Base-by-base conservation (phyloP, 1,140 invertebrate species). In the Solenopsis fugax region DNA sequence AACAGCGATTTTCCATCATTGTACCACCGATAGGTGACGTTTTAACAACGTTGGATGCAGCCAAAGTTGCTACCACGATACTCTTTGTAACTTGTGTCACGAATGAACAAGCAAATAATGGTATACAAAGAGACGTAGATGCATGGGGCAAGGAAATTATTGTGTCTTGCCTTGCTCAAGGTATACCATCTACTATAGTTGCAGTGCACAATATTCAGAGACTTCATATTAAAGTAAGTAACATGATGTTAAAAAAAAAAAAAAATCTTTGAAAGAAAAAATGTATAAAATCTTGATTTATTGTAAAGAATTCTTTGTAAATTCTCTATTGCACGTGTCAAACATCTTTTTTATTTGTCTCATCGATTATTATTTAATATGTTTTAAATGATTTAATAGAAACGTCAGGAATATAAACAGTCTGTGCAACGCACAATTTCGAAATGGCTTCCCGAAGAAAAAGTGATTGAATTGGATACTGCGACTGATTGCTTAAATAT, bases 11-110 rank as follows among this genome's bases (percentile, higher is more conserved):
- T 93, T 97, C 97, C 1, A 97, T 99, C 89, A 94, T 98, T 52
- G 95, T 96, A 16, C 97, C 98, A 58, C 96, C 97, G 72, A 93
- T 96, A 64, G 96, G 95, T 54, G 97, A 98, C 95, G 95, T 98
- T 54, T 96, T 98, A 92, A 96, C 96, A 67, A 95, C 97, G 2
- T 94, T 99, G 69, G 98, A 99, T 96, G 96, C 97, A 64, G 95
- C 97, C 0, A 99, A 99, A 96, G 96, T 98, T 37, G 97, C 97
- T 60, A 98, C 98, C 93, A 97, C 97, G 18, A 96, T 98, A 18
- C 84, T 99, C 29, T 97, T 98, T 93, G 91, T 98, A 4, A 96
- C 97, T 91, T 97, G 97, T 37, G 96, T 97, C 12, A 93, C 96
- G 45, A 93, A 92, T 91, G 94, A 93, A n/a, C n/a, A n/a, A 9